Evolutionary conservation across 2,797 vertebrate genomes (phyloP).

Genomic region (Typhlichthys eigenmanni): DNA sequence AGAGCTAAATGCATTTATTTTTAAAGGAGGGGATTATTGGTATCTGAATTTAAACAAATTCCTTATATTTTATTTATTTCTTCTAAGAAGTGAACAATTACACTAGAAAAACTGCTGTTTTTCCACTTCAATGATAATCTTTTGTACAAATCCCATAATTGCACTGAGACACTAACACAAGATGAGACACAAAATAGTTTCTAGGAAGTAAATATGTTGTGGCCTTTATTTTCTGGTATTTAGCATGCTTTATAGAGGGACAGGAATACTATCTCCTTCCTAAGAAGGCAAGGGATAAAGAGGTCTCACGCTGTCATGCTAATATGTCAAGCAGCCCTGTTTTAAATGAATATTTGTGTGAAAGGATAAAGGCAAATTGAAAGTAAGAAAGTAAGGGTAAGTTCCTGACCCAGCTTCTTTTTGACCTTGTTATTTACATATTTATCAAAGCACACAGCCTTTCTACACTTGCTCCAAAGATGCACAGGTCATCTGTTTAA

Average conservation of each 20-base stretch:
- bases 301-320: constrained; percentile 27
- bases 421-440: constrained; percentile 68
- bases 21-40: no score
- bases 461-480: constrained; percentile 37
- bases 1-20: no score
- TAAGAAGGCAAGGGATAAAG: constrained; percentile 18
- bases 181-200: neutral
- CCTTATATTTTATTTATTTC: no score
- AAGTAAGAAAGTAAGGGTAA: constrained; percentile 30
- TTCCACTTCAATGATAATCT: no score
- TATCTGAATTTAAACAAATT: no score
- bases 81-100: no score
- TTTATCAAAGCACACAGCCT: constrained; percentile 58
- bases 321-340: constrained; percentile 14
- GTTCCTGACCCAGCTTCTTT: constrained; percentile 54
- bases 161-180: constrained; percentile 9
- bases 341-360: constrained; percentile 12
- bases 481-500: constrained; percentile 65
- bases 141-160: no score
- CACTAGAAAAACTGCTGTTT: no score
- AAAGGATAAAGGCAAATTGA: constrained; percentile 21
- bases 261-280: neutral
- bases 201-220: neutral
- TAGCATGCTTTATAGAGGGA: constrained; percentile 11
- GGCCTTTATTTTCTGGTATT: constrained; percentile 9